Conservation (phyloP, 2,113 vertebrate species). For the Sorex fumeus region DNA sequence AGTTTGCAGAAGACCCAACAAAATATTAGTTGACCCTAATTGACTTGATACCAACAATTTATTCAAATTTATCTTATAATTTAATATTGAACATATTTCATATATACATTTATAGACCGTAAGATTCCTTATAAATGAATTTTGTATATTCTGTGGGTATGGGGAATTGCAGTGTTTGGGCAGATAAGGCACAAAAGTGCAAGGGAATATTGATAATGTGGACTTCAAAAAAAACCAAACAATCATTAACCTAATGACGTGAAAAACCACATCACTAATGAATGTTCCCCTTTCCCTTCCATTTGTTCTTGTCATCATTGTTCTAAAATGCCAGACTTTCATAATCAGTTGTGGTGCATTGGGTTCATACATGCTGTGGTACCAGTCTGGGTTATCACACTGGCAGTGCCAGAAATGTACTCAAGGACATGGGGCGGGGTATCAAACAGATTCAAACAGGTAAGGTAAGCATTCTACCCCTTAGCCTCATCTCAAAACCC, state of each 20-base stretch:
- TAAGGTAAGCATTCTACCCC: no score
- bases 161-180: neutral
- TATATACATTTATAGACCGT: neutral
- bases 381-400: no score
- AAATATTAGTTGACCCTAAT: neutral
- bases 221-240: neutral
- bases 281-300: no score
- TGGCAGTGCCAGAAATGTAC: no score
- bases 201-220: neutral
- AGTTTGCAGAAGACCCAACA: neutral
- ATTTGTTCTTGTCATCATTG: no score
- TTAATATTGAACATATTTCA: neutral
- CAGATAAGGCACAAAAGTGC: neutral
- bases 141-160: neutral
- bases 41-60: neutral
- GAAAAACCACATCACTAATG: neutral
- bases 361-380: no score
- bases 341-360: no score
- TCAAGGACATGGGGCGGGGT: no score
- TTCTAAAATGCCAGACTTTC: no score
- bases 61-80: neutral
- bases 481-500: no score
- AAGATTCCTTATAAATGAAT: neutral
- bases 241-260: neutral
- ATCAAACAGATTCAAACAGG: no score